Percentiles rank a stretch among this genome's conserved stretches.
These are phyloP conservation scores for Latheticus oryzae DNA, from an alignment of 2,888 invertebrate species.

Conservation along the genomic window DNA sequence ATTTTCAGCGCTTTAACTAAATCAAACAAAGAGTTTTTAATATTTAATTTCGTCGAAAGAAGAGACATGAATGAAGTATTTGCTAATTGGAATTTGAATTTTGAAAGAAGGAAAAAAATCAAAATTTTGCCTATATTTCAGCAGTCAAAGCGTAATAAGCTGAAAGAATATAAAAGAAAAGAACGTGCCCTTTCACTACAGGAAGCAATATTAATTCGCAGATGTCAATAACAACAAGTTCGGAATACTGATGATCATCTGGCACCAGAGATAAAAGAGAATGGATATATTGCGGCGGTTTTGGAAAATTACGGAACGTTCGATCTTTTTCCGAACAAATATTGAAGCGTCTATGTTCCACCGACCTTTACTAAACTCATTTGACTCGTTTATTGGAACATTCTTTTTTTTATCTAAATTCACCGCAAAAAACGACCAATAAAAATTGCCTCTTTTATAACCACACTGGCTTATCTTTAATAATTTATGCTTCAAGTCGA, in stretches of 20 bases:
- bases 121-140: constrained; percentile 36
- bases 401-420: constrained; percentile 1
- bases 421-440: constrained; percentile 3
- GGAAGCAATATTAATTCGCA: constrained; percentile 50
- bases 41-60: constrained; percentile 25
- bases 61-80: constrained; percentile 24
- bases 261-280: constrained; percentile 46
- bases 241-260: constrained; percentile 49
- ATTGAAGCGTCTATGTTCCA: constrained; percentile 24
- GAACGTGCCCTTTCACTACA: constrained; percentile 44
- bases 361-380: constrained; percentile 6
- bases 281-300: constrained; percentile 45
- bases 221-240: constrained; percentile 50
- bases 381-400: constrained; percentile 8
- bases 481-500: not conserved
- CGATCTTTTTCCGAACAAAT: constrained; percentile 31
- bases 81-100: constrained; percentile 35
- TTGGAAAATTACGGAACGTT: constrained; percentile 37
- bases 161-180: constrained; percentile 41
- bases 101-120: constrained; percentile 26
- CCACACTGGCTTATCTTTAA: not conserved
- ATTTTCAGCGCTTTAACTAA: constrained; percentile 22
- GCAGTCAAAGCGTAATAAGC: constrained; percentile 37
- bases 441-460: constrained; percentile 1
- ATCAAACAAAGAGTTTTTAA: constrained; percentile 38